A percentile compares a stretch with the other conserved stretches of the same genome.
phyloP scores from a whole-genome alignment of 92 coral and sea anemone species.

The Micromussa lordhowensis region DNA sequence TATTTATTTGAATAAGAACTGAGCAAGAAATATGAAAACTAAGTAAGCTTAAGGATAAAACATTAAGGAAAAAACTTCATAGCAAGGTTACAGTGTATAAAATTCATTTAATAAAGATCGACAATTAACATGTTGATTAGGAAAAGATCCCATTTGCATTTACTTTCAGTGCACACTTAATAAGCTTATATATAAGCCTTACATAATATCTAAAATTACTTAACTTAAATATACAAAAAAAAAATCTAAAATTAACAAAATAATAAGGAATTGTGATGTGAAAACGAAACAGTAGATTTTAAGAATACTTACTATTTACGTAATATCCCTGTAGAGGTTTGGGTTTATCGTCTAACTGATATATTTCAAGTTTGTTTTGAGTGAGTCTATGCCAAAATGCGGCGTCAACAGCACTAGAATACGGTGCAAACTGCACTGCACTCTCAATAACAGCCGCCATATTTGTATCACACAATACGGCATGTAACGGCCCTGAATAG shows the following conservation, averaged over 20 bases:
- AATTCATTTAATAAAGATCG: too few species aligned
- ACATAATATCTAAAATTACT: background rate
- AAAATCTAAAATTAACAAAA: background rate
- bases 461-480: background rate
- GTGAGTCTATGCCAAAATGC: conserved; percentile 97
- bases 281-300: background rate
- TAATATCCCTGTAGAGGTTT: conserved; percentile 81
- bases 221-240: too few species aligned
- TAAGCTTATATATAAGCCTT: background rate
- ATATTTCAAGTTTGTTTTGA: conserved; percentile 89
- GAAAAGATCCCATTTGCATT: too few species aligned
- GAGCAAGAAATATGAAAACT: too few species aligned
- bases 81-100: too few species aligned
- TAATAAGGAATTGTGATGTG: background rate
- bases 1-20: too few species aligned
- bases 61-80: too few species aligned
- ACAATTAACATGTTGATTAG: too few species aligned
- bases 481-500: conserved; percentile 19
- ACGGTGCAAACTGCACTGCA: conserved; percentile 88
- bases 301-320: conserved; percentile 83
- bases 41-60: too few species aligned
- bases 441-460: conserved; percentile 39
- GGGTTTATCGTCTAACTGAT: conserved; percentile 94
- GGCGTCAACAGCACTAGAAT: conserved; percentile 97
- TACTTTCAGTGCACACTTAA: too few species aligned